Percentiles rank a stretch among this genome's conserved stretches.
These are phyloP conservation scores for Adineta ricciae DNA, from an alignment of 2,888 invertebrate species.

Conservation along the genomic window DNA sequence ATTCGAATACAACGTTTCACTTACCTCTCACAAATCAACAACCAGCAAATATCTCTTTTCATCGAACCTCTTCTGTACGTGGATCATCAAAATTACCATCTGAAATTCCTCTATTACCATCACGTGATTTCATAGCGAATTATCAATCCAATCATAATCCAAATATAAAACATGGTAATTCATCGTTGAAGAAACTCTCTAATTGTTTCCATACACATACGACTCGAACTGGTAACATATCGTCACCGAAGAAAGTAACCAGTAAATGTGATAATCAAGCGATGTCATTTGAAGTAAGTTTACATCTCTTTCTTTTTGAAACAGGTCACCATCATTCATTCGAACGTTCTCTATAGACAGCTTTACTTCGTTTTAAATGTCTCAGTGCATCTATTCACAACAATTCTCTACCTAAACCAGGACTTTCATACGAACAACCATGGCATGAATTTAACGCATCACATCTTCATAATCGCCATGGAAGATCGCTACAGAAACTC, in stretches of 20 bases:
- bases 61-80: not conserved
- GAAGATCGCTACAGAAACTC: not conserved
- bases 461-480: not conserved
- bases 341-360: not conserved
- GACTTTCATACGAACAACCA: not conserved
- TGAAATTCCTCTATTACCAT: not conserved
- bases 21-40: not conserved
- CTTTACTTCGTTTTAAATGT: not conserved
- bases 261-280: not conserved
- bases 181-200: not conserved
- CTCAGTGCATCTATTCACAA: not conserved
- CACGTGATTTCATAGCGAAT: not conserved
- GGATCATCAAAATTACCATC: not conserved
- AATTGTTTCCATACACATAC: not conserved
- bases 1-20: not conserved
- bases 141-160: not conserved
- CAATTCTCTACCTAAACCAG: not conserved
- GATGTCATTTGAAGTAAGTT: not conserved
- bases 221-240: no score
- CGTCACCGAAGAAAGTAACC: conserved; percentile 21
- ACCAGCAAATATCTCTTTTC: not conserved
- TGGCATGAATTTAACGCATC: not conserved
- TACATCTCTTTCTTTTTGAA: not conserved
- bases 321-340: not conserved
- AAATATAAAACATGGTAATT: not conserved